Base-by-base conservation (phyloP, 1,140 invertebrate genomes). In the Magallana angulata region DNA sequence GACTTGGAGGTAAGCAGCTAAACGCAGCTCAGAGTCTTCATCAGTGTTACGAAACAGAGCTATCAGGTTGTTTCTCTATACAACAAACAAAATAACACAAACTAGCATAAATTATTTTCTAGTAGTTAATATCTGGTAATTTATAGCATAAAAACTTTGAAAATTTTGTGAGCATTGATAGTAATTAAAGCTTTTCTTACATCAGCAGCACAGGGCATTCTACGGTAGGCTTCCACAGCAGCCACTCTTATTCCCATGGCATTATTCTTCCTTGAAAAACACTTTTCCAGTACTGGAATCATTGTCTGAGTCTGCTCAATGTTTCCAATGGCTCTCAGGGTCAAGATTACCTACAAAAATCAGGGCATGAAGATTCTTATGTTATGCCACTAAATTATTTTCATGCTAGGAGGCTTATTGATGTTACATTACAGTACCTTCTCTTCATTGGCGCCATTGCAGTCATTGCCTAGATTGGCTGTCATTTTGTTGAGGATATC, bases 251-350 rank as follows among this genome's bases (percentile, higher is more conserved):
- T 96, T 68, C 98, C 96, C 80, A 96, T 96, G 59, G 96, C 95
- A 1, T 97, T 96, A 24, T 95, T 95, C 83, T 96, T 96, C 88
- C 97, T 96, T 1, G 94, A 92, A 1, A 96, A 96, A 91, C 97
- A 97, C 62, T 96, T 93, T 2, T 94, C 95, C 8, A 98, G 85
- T 90, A 97, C 96, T 12, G 96, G 94, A 14, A 95, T 95, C 76
- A 96, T 96, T 82, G 91, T 87, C 18, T 96, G 96, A 12, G 98
- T 94, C 85, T 96, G 96, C 7, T 98, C 98, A 90, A 98, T 97
- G 92, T 99, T 99, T 24, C 97, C 98, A 30, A 99, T 94, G 4
- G 98, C 97, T 95, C 98, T 98, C 14, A 99, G 95, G 14, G 97
- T 96, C 91, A 98, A 96, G 85, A 99, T 95, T 2, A 97, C 95